A percentile compares a stretch with the other conserved stretches of the same genome.
Evolutionary conservation across 2,113 vertebrate species (phyloP).

Genomic region (Phocoena phocoena): DNA sequence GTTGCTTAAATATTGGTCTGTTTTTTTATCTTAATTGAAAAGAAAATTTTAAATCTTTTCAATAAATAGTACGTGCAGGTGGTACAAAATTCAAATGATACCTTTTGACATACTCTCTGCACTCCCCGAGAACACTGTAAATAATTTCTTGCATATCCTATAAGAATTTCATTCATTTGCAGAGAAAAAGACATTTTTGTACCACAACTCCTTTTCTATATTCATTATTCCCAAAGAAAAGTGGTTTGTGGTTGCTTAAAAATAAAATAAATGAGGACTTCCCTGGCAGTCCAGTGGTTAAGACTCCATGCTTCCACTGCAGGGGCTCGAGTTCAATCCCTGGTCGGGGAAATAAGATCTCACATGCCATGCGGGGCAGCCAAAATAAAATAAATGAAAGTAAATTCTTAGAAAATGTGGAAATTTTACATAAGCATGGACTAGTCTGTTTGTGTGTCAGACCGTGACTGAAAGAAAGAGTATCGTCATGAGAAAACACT

Average conservation of each 20-base stretch:
- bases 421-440: background rate
- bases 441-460: background rate
- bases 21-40: background rate
- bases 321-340: too few species aligned
- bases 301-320: too few species aligned
- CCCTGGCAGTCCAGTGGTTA: too few species aligned
- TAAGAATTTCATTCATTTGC: background rate
- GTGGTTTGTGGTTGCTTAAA: background rate
- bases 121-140: background rate
- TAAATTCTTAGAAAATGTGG: background rate
- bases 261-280: too few species aligned
- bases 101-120: too few species aligned
- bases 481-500: background rate
- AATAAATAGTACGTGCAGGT: background rate
- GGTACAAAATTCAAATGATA: background rate
- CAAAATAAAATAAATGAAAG: background rate
- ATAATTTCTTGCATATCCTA: background rate
- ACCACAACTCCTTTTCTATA: background rate
- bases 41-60: background rate
- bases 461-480: background rate
- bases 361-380: too few species aligned
- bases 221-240: background rate
- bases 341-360: too few species aligned
- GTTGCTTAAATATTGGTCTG: background rate
- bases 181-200: background rate